phyloP scores from a whole-genome alignment of 2,888 invertebrate genomes.

The Anagyrus pseudococci region DNA sequence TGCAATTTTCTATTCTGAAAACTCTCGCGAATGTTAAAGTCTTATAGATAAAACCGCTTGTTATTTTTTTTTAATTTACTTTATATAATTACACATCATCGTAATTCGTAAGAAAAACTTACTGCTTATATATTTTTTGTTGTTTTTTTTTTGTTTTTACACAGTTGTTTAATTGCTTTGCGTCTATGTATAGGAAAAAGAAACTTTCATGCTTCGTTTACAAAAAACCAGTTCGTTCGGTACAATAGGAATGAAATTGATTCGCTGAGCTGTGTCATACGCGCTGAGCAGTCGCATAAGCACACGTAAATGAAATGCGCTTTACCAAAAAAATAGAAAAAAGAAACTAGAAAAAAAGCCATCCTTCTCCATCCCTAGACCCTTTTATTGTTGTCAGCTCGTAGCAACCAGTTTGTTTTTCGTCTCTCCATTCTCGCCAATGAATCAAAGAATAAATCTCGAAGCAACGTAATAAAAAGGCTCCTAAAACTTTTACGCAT shows the following conservation, averaged over 20 bases:
- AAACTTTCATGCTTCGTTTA: slow-evolving; percentile 40
- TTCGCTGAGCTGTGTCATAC: slow-evolving; percentile 37
- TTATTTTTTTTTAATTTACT: slow-evolving; percentile 17
- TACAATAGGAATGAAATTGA: slow-evolving; percentile 36
- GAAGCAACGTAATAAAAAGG: too few relatives aligned
- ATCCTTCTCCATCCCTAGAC: not conserved
- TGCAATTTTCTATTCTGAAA: slow-evolving; percentile 13
- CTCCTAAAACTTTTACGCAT: too few relatives aligned
- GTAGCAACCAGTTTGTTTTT: too few relatives aligned
- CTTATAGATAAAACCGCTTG: slow-evolving; percentile 29
- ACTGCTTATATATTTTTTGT: slow-evolving; percentile 7
- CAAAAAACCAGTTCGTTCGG: slow-evolving; percentile 35
- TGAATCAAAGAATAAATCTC: too few relatives aligned
- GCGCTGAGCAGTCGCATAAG: slow-evolving; percentile 15
- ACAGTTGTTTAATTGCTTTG: slow-evolving; percentile 33
- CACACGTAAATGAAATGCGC: not conserved
- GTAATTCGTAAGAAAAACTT: slow-evolving; percentile 36
- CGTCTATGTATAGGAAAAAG: slow-evolving; percentile 28
- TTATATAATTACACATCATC: slow-evolving; percentile 21
- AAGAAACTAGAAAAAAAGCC: not conserved
- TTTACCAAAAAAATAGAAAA: slow-evolving; percentile 1
- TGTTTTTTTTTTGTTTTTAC: slow-evolving; percentile 25
- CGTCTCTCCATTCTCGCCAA: too few relatives aligned
- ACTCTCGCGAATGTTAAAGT: slow-evolving; percentile 26
- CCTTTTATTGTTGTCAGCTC: too few relatives aligned